A percentile compares a stretch with the other conserved stretches of the same genome.
These are phyloP conservation scores for Tetrax tetrax DNA, from an alignment of 2,113 vertebrate genomes.

Conservation along the genomic window DNA sequence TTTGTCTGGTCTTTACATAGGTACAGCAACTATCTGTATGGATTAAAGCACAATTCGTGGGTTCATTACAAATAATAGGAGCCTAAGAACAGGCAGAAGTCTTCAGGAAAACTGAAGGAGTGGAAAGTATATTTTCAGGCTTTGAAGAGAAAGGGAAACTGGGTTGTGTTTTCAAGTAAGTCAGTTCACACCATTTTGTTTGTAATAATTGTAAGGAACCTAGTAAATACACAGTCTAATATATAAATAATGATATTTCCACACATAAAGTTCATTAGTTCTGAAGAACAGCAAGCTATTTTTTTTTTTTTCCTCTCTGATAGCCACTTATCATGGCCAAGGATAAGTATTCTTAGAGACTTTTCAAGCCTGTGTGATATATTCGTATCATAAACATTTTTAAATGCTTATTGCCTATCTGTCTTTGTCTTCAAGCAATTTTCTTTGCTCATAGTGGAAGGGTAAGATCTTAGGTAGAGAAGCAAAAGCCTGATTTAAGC, in stretches of 20 bases:
- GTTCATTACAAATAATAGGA: background rate
- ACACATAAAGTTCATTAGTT: background rate
- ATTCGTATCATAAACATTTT: background rate
- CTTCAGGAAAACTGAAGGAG: background rate
- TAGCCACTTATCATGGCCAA: background rate
- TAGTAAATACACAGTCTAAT: background rate
- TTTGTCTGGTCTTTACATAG: background rate
- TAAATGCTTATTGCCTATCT: background rate
- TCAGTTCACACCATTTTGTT: background rate
- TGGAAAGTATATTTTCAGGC: background rate
- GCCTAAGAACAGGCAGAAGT: background rate
- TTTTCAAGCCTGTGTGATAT: slow-evolving; percentile 8
- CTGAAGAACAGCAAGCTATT: background rate
- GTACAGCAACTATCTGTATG: background rate
- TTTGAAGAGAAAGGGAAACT: background rate
- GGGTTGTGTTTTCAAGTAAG: background rate
- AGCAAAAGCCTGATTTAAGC: slow-evolving; percentile 11
- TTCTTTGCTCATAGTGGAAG: background rate
- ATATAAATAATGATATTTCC: background rate
- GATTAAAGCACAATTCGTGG: background rate
- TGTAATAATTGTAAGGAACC: background rate
- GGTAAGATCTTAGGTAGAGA: background rate
- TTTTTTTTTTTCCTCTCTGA: background rate
- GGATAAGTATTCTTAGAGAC: background rate
- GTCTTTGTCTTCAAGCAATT: slow-evolving; percentile 2